Base-by-base conservation (phyloP, 2,113 vertebrate genomes). In the Amblyopsis rosae region DNA sequence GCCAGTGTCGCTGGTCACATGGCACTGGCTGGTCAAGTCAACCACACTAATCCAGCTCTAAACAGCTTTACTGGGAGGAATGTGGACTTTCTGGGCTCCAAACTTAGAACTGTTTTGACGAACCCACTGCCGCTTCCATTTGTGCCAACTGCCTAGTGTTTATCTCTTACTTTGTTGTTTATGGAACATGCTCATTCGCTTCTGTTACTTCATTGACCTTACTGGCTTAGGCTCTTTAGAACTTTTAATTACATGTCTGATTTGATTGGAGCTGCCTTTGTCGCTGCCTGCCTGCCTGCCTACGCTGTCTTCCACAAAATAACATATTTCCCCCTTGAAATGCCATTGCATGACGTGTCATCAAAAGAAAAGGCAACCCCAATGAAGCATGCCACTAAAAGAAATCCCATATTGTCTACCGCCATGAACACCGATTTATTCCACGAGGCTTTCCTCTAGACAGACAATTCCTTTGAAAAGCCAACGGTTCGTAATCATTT, bases 281-380 rank as follows among this genome's bases (percentile, higher is more conserved):
- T 85, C 71, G 57, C 72, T 16, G 72, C 46, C 46, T 12, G 13
- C 35, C 67, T 70, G 72, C 57, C 77, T 77, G 69, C 66, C 78
- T 71, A 51, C 26, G 69, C 75, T 73, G 76, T 83, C 67, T 76
- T 65, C 69, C 72, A 82, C 73, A 82, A 86, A 82, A 79, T 61
- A 72, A 65, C 72, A 75, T 62, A 62, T 67, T 26, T 26, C 66
- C 46, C 63, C 58, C 69, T 82, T 82, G 72, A 88, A 85, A 87
- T 73, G 71, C 70, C 73, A 76, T 79, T 77, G 79, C 78, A 69
- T 84, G 80, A 85, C 73, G 79, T 70, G 75, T 82, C 81, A 88
- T 89, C 81, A 88, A 87, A 88, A 77, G 74, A 80, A 86, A 85
- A 74, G 56, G 59, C 73, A 80, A 85, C 79, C 77, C 72, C 74